Base-by-base conservation (phyloP, 2,888 invertebrate species). In the Eupithecia vulgata region DNA sequence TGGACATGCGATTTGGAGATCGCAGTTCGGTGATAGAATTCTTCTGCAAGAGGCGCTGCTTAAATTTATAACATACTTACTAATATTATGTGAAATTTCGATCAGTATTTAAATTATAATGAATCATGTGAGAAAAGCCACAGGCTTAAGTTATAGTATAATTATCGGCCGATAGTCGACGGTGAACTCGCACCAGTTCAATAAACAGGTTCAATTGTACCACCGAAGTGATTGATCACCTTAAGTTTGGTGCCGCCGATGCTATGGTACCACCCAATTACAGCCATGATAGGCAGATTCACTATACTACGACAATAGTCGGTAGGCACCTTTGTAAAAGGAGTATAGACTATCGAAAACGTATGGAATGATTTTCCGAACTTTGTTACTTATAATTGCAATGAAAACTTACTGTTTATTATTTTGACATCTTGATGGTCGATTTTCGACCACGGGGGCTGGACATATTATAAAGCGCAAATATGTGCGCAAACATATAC, bases 181-280 rank as follows among this genome's bases (percentile, higher is more conserved):
- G 13, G 40, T 42, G 40, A n/a, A 65, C 65, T 65, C 40, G 12
- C 21, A n/a, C 65, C 65, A 37, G 93, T 94, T 91, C 94, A 92
- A 94, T 93, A 89, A 92, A 65, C 40, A 64, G 21, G 21, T 42
- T 65, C 40, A 65, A 65, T 65, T 40, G 94, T 94, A 85, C 93
- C 93, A 92, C 88, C 89, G 87, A 87, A 90, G 90, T 93, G 93
- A 94, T 94, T 93, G 92, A 92, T 93, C 92, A 90, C 91, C 89
- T 86, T 86, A 88, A 90, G 85, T 83, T 37, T 84, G 87, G 93
- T 90, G 83, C 93, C 91, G 84, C 79, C 78, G 76, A 83, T 79
- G 79, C 79, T 83, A 84, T 91, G 93, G 93, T 87, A 93, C 93
- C 92, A 91, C 84, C 81, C 86, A 85, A 85, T 88, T 84, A 73